phyloP scores from a whole-genome alignment of 2,888 invertebrate genomes.

The Xanthostigma xanthostigma region DNA sequence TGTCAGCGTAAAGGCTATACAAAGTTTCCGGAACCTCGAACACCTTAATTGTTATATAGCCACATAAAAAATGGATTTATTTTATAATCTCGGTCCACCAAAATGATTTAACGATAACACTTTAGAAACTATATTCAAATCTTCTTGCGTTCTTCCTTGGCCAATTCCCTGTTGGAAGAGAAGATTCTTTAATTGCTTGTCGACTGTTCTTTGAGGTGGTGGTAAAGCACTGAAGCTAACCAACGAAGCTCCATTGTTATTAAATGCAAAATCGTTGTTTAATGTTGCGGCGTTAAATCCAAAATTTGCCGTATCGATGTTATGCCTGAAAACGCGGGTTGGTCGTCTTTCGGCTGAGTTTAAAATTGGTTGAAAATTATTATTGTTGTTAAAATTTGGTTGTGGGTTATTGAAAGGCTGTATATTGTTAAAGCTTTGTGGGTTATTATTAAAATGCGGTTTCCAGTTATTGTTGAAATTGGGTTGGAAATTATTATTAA shows the following conservation, averaged over 20 bases:
- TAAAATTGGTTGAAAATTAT: no score
- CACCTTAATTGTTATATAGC: no score
- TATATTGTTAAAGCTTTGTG: no score
- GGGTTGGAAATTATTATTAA: no score
- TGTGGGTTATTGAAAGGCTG: no score
- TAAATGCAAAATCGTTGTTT: neutral
- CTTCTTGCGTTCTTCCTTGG: constrained; percentile 42
- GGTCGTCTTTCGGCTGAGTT: constrained; percentile 6
- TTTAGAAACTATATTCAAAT: constrained; percentile 67
- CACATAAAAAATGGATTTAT: no score
- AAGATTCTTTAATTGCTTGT: constrained; percentile 46
- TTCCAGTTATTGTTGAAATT: no score
- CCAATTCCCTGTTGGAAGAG: constrained; percentile 51
- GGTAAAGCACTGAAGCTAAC: constrained; percentile 14
- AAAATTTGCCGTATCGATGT: constrained; percentile 8
- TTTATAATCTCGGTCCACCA: constrained; percentile 13
- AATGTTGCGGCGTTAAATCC: constrained; percentile 12
- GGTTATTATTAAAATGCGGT: no score
- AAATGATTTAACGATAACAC: constrained; percentile 61
- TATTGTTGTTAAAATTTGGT: no score
- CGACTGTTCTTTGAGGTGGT: constrained; percentile 19
- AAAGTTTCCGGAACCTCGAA: no score
- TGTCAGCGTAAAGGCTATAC: no score
- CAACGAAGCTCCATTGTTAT: no score
- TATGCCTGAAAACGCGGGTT: constrained; percentile 18